phyloP scores from a whole-genome alignment of 2,888 invertebrate genomes.

The Drosophila melanocephala region DNA sequence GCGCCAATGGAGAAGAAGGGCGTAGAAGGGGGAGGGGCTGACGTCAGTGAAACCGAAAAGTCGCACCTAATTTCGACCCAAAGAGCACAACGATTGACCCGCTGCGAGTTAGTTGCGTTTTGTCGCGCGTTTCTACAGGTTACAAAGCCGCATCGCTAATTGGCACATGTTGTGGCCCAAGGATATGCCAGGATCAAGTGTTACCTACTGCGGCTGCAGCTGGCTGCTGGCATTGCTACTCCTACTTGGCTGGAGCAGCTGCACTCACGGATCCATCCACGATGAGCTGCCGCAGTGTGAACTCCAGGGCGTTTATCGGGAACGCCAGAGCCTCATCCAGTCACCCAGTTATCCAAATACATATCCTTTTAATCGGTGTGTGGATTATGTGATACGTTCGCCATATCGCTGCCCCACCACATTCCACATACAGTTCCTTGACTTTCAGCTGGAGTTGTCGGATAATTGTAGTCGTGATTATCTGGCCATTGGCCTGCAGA shows the following conservation, averaged over 20 bases:
- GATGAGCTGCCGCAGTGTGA: conserved; percentile 81
- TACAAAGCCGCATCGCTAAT: conserved; percentile 21
- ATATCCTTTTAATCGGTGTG: conserved; percentile 86
- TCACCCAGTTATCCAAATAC: conserved; percentile 87
- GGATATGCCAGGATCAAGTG: conserved; percentile 23
- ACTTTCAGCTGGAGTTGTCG: conserved; percentile 86
- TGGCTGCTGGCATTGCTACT: conserved; percentile 7
- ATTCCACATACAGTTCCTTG: conserved; percentile 87
- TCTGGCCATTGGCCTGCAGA: conserved; percentile 86
- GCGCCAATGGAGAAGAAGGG: background rate
- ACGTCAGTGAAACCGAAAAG: conserved; percentile 56
- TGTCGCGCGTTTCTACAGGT: conserved; percentile 48
- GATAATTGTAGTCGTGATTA: conserved; percentile 86
- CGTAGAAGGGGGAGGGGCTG: background rate
- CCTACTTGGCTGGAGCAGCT: conserved; percentile 15
- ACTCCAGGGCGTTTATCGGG: conserved; percentile 85
- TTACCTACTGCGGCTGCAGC: background rate
- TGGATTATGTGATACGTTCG: conserved; percentile 86
- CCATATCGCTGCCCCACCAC: conserved; percentile 86
- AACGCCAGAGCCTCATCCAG: conserved; percentile 86
- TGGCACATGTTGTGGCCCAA: conserved; percentile 34
- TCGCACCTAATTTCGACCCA: conserved; percentile 59
- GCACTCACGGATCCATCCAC: conserved; percentile 54
- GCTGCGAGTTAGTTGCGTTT: conserved; percentile 68
- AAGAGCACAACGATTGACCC: conserved; percentile 49